A percentile compares a stretch with the other conserved stretches of the same genome.
phyloP scores from a whole-genome alignment of 35 echinoderm and acorn worm genomes.

The Acanthaster planci region DNA sequence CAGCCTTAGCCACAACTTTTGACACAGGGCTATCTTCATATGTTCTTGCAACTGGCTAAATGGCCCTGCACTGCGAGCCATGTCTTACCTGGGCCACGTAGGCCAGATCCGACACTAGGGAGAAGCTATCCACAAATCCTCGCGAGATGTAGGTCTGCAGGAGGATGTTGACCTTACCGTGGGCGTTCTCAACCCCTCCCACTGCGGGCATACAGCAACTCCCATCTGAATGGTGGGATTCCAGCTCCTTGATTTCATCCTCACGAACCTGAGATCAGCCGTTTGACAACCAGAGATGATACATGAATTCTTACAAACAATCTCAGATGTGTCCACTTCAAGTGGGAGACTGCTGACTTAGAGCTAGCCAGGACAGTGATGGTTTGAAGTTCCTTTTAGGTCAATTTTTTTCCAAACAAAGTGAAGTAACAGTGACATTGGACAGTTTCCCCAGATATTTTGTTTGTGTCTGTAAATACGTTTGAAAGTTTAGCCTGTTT shows the following conservation, averaged over 20 bases:
- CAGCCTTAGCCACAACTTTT: too few relatives aligned
- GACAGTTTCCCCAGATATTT: too few relatives aligned
- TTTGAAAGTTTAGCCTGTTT: too few relatives aligned
- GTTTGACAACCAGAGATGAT: background rate
- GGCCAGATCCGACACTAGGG: slow-evolving; percentile 83
- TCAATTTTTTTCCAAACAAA: too few relatives aligned
- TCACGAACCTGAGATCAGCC: slow-evolving; percentile 89
- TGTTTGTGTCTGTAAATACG: too few relatives aligned
- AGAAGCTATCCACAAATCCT: slow-evolving; percentile 87
- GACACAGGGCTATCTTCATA: too few relatives aligned
- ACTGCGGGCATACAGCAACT: slow-evolving; percentile 79
- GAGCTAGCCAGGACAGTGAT: too few relatives aligned
- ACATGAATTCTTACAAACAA: background rate
- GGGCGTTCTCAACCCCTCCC: slow-evolving; percentile 88
- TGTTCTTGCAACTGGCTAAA: too few relatives aligned
- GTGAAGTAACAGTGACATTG: too few relatives aligned
- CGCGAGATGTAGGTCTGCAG: slow-evolving; percentile 82
- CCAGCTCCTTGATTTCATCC: slow-evolving; percentile 85
- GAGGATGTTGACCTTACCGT: slow-evolving; percentile 90
- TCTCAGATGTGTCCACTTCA: too few relatives aligned
- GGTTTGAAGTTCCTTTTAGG: too few relatives aligned
- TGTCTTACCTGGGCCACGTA: slow-evolving; percentile 89
- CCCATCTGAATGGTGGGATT: slow-evolving; percentile 64
- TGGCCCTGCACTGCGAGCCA: background rate
- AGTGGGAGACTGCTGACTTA: too few relatives aligned